Conservation (phyloP, 2,113 vertebrate species). For the Apodemus speciosus region DNA sequence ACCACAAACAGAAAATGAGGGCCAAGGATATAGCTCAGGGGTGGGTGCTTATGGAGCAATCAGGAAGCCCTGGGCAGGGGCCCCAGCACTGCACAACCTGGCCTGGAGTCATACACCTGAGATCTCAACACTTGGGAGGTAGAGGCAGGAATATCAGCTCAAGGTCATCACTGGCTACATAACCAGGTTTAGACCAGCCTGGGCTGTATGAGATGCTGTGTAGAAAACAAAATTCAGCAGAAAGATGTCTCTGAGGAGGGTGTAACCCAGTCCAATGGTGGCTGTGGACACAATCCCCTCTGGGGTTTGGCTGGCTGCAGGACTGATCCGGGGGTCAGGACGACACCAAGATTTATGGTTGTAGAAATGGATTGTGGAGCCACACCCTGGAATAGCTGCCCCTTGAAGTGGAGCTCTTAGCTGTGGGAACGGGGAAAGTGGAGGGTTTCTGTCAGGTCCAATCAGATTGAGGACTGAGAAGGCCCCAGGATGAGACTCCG, state of each 20-base stretch:
- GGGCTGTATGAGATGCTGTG: background rate
- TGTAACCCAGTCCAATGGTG: background rate
- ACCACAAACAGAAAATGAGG: background rate
- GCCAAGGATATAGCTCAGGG: background rate
- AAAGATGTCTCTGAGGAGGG: background rate
- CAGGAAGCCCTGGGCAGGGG: background rate
- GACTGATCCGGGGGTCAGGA: background rate
- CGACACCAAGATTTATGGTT: background rate
- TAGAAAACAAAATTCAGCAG: background rate
- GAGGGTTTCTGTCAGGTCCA: background rate
- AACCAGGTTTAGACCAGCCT: background rate
- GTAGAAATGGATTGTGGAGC: background rate
- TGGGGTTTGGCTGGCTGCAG: background rate
- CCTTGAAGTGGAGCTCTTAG: background rate
- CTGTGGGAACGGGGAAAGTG: background rate
- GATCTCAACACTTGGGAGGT: background rate
- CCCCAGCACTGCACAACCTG: too few species aligned
- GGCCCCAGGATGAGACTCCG: background rate
- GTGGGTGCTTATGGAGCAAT: background rate
- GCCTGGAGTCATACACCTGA: background rate
- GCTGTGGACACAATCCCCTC: background rate
- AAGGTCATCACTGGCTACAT: background rate
- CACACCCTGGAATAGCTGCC: background rate
- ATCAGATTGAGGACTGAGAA: background rate
- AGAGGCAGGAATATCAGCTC: background rate